phyloP scores from a whole-genome alignment of 2,797 vertebrate genomes.

The Gymnothorax reevesii region DNA sequence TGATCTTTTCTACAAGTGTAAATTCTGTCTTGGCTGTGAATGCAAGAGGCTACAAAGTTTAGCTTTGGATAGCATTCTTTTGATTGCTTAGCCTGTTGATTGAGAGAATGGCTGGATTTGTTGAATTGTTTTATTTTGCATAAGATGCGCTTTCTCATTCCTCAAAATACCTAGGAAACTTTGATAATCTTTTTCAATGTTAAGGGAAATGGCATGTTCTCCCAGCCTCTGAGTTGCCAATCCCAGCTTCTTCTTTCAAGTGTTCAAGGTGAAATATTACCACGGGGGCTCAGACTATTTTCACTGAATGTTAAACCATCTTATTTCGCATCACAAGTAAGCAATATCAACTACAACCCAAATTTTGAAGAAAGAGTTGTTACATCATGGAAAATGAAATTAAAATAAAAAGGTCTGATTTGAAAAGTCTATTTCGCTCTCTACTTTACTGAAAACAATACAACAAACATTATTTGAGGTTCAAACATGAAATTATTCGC shows the following conservation, averaged over 20 bases:
- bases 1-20: neutral
- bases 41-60: neutral
- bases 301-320: neutral
- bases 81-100: neutral
- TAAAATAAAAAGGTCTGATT: too few species aligned
- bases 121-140: neutral
- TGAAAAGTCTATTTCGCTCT: too few species aligned
- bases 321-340: neutral
- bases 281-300: neutral
- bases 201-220: neutral
- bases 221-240: neutral
- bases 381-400: too few species aligned
- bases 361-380: neutral
- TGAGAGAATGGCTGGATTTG: neutral
- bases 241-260: neutral
- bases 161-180: neutral
- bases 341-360: neutral
- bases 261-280: neutral
- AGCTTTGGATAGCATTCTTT: neutral
- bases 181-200: neutral
- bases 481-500: too few species aligned
- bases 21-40: neutral
- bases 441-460: too few species aligned
- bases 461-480: too few species aligned
- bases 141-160: neutral